A percentile compares a stretch with the other conserved stretches of the same genome.
These are phyloP conservation scores for Hepsetus odoe DNA, from an alignment of 2,113 vertebrate species.

Conservation along the genomic window DNA sequence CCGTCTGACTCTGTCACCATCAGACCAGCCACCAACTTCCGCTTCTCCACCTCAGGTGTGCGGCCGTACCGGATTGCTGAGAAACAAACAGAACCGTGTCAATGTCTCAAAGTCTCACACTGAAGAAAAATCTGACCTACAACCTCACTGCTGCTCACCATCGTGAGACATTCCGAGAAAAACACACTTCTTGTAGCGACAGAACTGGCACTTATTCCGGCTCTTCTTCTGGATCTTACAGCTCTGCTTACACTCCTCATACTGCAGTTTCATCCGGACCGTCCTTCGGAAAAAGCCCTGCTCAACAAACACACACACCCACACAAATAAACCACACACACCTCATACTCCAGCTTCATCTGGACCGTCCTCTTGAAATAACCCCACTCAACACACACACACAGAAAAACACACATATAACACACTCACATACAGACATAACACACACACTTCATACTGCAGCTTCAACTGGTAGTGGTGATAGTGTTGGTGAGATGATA, in stretches of 20 bases:
- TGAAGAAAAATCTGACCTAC: too few relatives aligned
- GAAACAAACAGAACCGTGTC: background rate
- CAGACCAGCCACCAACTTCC: conserved; percentile 91
- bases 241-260: conserved; percentile 89
- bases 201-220: conserved; percentile 98
- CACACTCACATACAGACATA: background rate
- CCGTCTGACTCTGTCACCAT: conserved; percentile 76
- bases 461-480: too few relatives aligned
- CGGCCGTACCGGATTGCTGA: conserved; percentile 94
- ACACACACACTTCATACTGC: too few relatives aligned
- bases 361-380: conserved; percentile 84
- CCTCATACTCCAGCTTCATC: background rate
- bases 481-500: background rate
- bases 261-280: conserved; percentile 95
- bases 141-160: conserved; percentile 84
- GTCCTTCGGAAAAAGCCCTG: conserved; percentile 98
- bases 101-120: too few relatives aligned
- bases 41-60: conserved; percentile 96
- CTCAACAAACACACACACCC: too few relatives aligned
- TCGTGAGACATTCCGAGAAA: conserved; percentile 96
- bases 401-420: too few relatives aligned
- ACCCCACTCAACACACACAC: too few relatives aligned
- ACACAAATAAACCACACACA: background rate
- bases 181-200: conserved; percentile 98
- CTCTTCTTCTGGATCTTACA: conserved; percentile 98